Conservation (phyloP, 2,797 vertebrate species). For the Gambusia yucatana region DNA sequence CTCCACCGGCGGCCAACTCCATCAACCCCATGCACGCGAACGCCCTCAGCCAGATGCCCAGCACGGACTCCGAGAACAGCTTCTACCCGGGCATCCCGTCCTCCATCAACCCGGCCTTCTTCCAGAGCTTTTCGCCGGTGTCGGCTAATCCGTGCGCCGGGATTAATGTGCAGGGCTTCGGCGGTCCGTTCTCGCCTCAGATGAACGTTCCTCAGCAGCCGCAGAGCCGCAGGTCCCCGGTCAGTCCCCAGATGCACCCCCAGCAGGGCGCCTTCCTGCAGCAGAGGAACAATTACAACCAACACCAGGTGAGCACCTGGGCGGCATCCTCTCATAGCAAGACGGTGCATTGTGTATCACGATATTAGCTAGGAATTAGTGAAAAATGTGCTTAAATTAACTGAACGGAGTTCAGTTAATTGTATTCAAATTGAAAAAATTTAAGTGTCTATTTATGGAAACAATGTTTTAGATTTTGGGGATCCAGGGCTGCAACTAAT, state of each 20-base stretch:
- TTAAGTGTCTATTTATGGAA: background rate
- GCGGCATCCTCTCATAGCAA: constrained; percentile 4
- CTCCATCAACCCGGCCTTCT: constrained; percentile 94
- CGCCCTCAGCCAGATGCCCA: constrained; percentile 84
- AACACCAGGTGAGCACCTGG: constrained; percentile 88
- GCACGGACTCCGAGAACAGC: constrained; percentile 87
- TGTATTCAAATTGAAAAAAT: constrained; percentile 1
- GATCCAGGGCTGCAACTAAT: background rate
- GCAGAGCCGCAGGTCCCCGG: constrained; percentile 90
- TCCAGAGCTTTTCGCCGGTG: constrained; percentile 92
- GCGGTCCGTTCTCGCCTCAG: constrained; percentile 89
- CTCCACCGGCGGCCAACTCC: constrained; percentile 80
- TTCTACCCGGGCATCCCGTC: constrained; percentile 93
- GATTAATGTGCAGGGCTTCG: constrained; percentile 86
- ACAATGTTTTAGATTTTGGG: constrained; percentile 9
- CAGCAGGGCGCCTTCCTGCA: constrained; percentile 93
- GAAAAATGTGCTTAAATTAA: background rate
- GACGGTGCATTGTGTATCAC: background rate
- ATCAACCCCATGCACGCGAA: constrained; percentile 72
- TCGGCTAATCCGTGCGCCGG: constrained; percentile 89
- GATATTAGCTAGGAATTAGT: background rate
- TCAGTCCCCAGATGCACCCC: constrained; percentile 91
- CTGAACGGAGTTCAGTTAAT: background rate
- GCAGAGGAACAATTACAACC: constrained; percentile 96
- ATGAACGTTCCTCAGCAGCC: constrained; percentile 88